These are phyloP conservation scores for Siniperca knerii DNA, from an alignment of 2,113 vertebrate species.

Conservation along the genomic window DNA sequence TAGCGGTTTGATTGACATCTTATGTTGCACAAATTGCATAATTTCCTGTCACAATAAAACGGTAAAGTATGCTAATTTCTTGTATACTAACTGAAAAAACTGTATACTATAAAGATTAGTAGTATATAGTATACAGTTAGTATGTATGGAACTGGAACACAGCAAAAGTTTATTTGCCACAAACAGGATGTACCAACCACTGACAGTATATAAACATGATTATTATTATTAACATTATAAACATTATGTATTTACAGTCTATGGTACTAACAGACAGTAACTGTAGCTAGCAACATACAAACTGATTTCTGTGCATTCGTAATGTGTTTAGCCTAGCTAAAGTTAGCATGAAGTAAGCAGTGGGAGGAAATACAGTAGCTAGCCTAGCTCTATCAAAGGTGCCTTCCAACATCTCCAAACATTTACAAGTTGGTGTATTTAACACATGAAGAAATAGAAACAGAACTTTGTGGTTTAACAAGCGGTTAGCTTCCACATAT, in stretches of 20 bases:
- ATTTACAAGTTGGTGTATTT: neutral
- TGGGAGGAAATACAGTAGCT: neutral
- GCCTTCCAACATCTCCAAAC: neutral
- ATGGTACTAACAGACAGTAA: too few relatives aligned
- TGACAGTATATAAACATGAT: too few relatives aligned
- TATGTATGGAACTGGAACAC: neutral
- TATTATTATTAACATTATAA: too few relatives aligned
- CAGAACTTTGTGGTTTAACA: neutral
- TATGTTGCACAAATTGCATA: neutral
- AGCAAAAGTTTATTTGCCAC: neutral
- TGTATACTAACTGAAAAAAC: neutral
- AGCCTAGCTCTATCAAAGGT: neutral
- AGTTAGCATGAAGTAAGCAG: neutral
- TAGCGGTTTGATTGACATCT: neutral
- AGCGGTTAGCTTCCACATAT: neutral
- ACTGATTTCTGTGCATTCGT: neutral
- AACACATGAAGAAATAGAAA: neutral
- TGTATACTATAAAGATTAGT: neutral
- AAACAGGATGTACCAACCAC: neutral
- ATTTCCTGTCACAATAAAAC: slow-evolving; percentile 2
- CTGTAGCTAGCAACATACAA: neutral
- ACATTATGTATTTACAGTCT: too few relatives aligned
- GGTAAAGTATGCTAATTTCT: neutral
- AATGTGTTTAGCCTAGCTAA: neutral
- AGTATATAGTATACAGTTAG: neutral